Conservation (phyloP, 1,140 invertebrate genomes). For the Eupeodes corollae region DNA sequence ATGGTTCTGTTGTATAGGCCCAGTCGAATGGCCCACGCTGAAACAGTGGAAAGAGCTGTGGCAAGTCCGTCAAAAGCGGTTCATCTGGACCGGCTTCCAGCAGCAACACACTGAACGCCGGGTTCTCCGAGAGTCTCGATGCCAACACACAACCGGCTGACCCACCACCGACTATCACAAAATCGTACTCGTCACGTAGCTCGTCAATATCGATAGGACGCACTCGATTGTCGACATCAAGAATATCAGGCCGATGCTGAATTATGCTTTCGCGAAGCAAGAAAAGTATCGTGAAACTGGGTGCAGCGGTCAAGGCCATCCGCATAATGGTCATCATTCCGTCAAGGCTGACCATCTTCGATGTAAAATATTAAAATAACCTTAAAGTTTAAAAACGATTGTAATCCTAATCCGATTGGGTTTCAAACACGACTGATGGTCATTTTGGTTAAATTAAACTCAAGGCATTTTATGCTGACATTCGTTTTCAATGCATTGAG, state of each 20-base stretch:
- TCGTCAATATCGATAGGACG: conserved; percentile 38
- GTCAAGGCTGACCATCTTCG: conserved; percentile 18
- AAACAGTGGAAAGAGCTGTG: conserved; percentile 58
- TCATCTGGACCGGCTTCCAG: conserved; percentile 78
- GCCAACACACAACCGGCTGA: conserved; percentile 73
- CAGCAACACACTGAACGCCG: conserved; percentile 57
- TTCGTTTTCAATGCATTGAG: too few relatives aligned
- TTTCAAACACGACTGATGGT: too few relatives aligned
- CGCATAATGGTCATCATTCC: conserved; percentile 35
- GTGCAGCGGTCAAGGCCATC: conserved; percentile 49
- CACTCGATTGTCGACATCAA: conserved; percentile 47
- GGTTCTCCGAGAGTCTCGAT: conserved; percentile 57
- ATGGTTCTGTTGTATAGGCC: conserved; percentile 65
- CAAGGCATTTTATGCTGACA: too few relatives aligned
- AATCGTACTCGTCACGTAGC: conserved; percentile 53
- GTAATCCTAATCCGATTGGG: too few relatives aligned
- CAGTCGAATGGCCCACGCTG: conserved; percentile 65
- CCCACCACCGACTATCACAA: conserved; percentile 69
- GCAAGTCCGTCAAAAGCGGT: conserved; percentile 58
- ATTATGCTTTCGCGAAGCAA: conserved; percentile 47
- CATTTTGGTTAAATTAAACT: too few relatives aligned
- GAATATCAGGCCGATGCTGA: conserved; percentile 52
- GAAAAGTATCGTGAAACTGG: conserved; percentile 48
- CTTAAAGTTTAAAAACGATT: too few relatives aligned
- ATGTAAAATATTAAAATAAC: too few relatives aligned